Conservation (phyloP, 1,140 invertebrate genomes). For the Drosophila subobscura region DNA sequence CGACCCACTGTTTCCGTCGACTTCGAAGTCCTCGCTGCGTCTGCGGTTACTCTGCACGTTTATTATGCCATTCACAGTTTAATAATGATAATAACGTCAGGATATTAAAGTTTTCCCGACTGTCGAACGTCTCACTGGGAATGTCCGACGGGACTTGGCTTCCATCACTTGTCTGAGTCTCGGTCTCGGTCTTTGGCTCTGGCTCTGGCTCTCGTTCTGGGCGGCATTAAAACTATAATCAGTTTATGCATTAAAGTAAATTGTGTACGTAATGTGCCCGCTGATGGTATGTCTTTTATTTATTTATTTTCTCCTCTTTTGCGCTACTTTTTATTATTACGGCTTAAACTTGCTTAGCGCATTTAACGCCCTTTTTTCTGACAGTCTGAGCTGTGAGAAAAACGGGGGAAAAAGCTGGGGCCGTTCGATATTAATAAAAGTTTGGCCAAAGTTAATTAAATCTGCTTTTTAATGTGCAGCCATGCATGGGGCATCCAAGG, state of each 20-base stretch:
- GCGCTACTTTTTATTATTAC: constrained; percentile 76
- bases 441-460: constrained; percentile 80
- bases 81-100: constrained; percentile 81
- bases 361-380: constrained; percentile 48
- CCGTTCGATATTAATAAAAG: constrained; percentile 79
- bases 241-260: constrained; percentile 82
- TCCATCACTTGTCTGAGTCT: constrained; percentile 4
- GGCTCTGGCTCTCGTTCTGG: constrained; percentile 16
- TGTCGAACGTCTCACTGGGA: constrained; percentile 31
- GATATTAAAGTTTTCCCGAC: constrained; percentile 79
- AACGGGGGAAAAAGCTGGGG: neutral
- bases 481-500: constrained; percentile 65
- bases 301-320: constrained; percentile 69
- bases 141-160: too few species aligned
- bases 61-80: constrained; percentile 82
- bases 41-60: constrained; percentile 73
- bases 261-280: constrained; percentile 81
- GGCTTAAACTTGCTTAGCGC: constrained; percentile 69
- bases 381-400: neutral
- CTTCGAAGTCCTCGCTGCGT: constrained; percentile 34
- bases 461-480: constrained; percentile 78
- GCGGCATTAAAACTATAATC: constrained; percentile 81
- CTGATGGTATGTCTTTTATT: constrained; percentile 77
- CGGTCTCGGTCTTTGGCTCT: neutral
- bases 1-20: constrained; percentile 43